Evolutionary conservation across 2,797 vertebrate genomes (phyloP), one percentile per base, ranked within the genome.

Genomic region (Pygocentrus nattereri): DNA sequence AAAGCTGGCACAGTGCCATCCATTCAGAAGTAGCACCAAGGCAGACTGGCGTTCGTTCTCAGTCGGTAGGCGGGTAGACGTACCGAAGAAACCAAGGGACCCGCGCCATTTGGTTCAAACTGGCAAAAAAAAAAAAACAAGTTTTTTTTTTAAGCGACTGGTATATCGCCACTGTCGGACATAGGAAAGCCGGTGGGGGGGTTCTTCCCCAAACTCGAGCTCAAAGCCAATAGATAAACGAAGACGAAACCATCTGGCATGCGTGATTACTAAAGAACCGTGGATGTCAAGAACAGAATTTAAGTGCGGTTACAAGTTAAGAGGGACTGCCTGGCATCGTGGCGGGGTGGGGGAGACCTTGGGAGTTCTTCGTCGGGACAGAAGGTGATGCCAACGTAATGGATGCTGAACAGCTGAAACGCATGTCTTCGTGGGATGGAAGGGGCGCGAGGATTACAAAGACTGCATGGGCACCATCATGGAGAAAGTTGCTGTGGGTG

Each of bases 1-100:
- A 92, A 95, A 96, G 97, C 96, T 99, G 98, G 98, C 98, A 98
- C 96, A 70, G 95, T 98, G 98, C 98, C 98, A 99, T 98, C 97
- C 97, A 98, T 96, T 98, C 97, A 98, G 96, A 96, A 97, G 95
- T 95, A 97, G 95, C 95, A 95, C 96, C 96, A 98, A 95, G 92
- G 93, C 95, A 86, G 94, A 92, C 95, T 95, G 93, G 87, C 94
- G 93, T 93, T 94, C 82, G 92, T 93, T 94, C 93, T 93, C 93
- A 92, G 93, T 94, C 67, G 86, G 88, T 89, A 88, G 93, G 92
- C 94, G 95, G 95, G 96, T 96, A 95, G 95, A 95, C 94, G 93
- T 93, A 95, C 94, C 92, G 89, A 90, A 93, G 93, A 91, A 85
- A 91, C 87, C 90, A 79, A 82, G 86, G 77, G 88, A 84, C 78